Conservation (phyloP, 2,113 vertebrate genomes). For the Propithecus coquereli region DNA sequence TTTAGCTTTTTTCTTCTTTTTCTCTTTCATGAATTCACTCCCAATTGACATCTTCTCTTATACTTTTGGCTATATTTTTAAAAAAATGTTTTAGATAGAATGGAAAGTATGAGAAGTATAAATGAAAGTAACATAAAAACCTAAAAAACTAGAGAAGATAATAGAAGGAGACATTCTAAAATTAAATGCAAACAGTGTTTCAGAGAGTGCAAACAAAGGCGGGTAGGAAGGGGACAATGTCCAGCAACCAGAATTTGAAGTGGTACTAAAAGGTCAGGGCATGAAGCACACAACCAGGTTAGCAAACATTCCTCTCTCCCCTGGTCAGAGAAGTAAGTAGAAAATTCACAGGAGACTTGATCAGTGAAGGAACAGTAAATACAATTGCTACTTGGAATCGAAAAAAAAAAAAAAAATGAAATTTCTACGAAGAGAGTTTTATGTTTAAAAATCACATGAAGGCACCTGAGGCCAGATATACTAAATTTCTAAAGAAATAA, state of each 20-base stretch:
- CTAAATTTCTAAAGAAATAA: slow-evolving; percentile 1
- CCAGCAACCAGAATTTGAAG: background rate
- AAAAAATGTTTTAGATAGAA: background rate
- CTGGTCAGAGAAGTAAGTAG: slow-evolving; percentile 26
- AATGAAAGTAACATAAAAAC: slow-evolving; percentile 6
- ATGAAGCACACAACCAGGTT: background rate
- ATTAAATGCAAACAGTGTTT: slow-evolving; percentile 64
- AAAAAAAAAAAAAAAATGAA: background rate
- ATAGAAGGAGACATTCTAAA: slow-evolving; percentile 53
- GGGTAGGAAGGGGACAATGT: background rate
- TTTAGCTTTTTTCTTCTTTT: background rate
- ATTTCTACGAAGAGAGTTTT: slow-evolving; percentile 9
- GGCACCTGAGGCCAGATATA: background rate
- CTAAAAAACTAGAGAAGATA: background rate
- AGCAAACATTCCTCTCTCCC: slow-evolving; percentile 17
- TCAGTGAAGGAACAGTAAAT: slow-evolving; percentile 44
- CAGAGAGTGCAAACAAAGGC: slow-evolving; percentile 46
- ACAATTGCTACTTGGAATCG: slow-evolving; percentile 25
- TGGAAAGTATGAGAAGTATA: background rate
- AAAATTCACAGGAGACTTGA: slow-evolving; percentile 40
- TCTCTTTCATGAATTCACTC: background rate
- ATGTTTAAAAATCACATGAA: background rate
- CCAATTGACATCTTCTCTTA: background rate
- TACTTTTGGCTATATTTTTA: background rate
- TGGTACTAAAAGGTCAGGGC: slow-evolving; percentile 9